phyloP scores from a whole-genome alignment of 2,797 vertebrate species.

The Dallia pectoralis region DNA sequence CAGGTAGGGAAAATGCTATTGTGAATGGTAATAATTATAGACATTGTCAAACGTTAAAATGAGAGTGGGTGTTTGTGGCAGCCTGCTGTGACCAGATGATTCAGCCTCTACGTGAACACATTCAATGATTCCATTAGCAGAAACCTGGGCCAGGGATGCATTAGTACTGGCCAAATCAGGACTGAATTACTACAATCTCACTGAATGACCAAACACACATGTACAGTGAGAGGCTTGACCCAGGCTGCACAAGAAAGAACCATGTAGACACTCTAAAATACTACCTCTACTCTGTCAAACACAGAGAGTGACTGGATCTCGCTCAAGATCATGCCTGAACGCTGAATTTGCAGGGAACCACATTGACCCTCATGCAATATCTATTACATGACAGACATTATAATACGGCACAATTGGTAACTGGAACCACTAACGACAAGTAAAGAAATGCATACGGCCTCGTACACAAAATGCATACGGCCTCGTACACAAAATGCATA shows the following conservation, averaged over 20 bases:
- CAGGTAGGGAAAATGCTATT: no score
- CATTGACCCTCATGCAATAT: background rate
- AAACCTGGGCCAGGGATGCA: constrained; percentile 52
- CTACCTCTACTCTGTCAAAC: constrained; percentile 17
- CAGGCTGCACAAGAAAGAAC: constrained; percentile 13
- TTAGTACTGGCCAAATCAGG: constrained; percentile 47
- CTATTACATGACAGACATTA: background rate
- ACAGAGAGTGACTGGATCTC: constrained; percentile 13
- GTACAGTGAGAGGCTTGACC: constrained; percentile 35
- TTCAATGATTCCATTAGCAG: constrained; percentile 54
- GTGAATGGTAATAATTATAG: no score
- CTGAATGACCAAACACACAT: constrained; percentile 39
- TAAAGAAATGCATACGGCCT: no score
- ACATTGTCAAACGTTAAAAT: no score
- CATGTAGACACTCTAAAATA: constrained; percentile 5
- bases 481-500: no score
- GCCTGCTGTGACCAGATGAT: constrained; percentile 22
- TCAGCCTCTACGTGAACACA: constrained; percentile 30
- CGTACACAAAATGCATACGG: no score
- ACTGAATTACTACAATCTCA: constrained; percentile 46
- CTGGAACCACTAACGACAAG: no score
- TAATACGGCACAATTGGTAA: background rate
- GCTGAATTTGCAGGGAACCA: background rate
- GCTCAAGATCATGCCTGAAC: background rate
- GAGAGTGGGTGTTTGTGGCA: background rate